Conservation (phyloP, 1,140 invertebrate genomes). For the Bacillus rossius region DNA sequence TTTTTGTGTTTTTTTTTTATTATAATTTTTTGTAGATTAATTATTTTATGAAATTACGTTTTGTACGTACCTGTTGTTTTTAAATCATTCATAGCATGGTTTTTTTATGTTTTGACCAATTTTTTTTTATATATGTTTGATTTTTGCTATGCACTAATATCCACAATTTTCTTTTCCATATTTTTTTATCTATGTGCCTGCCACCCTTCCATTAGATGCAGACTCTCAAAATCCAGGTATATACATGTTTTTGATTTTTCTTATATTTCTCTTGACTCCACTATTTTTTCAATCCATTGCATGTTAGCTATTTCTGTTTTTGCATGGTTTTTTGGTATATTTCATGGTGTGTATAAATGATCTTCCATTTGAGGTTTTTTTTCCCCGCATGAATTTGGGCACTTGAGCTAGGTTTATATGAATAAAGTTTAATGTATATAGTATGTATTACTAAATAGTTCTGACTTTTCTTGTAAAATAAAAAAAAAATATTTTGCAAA, state of each 20-base stretch:
- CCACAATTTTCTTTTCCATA: constrained; percentile 17
- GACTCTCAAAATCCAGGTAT: constrained; percentile 16
- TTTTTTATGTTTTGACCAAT: constrained; percentile 1
- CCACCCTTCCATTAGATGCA: constrained; percentile 15
- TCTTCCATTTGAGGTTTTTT: too few relatives aligned
- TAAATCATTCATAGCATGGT: background rate
- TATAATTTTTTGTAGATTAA: background rate
- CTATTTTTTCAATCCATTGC: constrained; percentile 12
- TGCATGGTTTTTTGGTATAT: too few relatives aligned
- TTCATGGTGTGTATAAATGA: too few relatives aligned
- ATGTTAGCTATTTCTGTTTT: constrained; percentile 16
- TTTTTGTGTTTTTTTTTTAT: constrained; percentile 3
- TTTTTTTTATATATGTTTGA: background rate
- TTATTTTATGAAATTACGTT: constrained; percentile 4
- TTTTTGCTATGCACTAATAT: constrained; percentile 11
- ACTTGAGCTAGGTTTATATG: too few relatives aligned
- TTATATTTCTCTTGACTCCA: constrained; percentile 9
- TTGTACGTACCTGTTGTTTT: background rate
- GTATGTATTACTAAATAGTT: too few relatives aligned
- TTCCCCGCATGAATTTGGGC: too few relatives aligned
- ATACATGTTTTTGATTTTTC: constrained; percentile 6
- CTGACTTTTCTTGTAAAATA: too few relatives aligned
- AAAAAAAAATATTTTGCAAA: too few relatives aligned
- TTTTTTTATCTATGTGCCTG: constrained; percentile 19
- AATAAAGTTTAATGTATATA: too few relatives aligned